These are phyloP conservation scores for Eustalomyia histrio DNA, from an alignment of 2,888 invertebrate genomes.

Conservation along the genomic window DNA sequence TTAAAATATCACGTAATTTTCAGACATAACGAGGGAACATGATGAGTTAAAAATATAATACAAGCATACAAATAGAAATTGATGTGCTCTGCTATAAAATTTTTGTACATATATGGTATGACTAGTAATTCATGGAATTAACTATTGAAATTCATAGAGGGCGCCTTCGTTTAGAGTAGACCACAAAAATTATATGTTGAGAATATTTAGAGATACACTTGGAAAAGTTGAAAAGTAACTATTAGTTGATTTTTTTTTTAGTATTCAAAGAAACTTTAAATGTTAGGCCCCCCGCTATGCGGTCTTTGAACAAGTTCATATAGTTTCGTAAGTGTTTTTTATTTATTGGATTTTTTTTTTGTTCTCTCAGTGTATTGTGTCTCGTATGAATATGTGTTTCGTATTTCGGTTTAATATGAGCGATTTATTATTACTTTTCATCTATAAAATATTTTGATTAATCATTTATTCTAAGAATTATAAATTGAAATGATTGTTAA, in stretches of 20 bases:
- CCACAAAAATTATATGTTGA: background rate
- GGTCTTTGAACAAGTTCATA: too few relatives aligned
- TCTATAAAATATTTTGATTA: conserved; percentile 28
- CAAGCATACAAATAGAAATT: conserved; percentile 32
- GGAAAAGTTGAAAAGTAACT: background rate
- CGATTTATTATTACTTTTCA: background rate
- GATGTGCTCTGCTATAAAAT: background rate
- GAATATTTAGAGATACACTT: background rate
- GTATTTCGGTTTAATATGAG: background rate
- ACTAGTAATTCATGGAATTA: background rate
- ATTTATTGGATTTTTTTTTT: too few relatives aligned
- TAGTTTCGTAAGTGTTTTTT: too few relatives aligned
- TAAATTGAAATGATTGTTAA: conserved; percentile 47
- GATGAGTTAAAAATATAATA: background rate
- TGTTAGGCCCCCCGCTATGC: too few relatives aligned
- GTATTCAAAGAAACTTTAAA: too few relatives aligned
- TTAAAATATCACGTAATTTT: conserved; percentile 56
- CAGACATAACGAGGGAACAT: conserved; percentile 10
- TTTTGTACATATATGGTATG: background rate
- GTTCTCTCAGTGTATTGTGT: too few relatives aligned
- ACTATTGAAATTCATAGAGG: background rate
- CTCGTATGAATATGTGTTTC: conserved; percentile 16
- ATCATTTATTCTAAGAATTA: conserved; percentile 47
- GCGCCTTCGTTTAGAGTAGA: background rate
- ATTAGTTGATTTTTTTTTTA: too few relatives aligned